Base-by-base conservation (phyloP, 2,113 vertebrate genomes). In the Odocoileus virginianus region DNA sequence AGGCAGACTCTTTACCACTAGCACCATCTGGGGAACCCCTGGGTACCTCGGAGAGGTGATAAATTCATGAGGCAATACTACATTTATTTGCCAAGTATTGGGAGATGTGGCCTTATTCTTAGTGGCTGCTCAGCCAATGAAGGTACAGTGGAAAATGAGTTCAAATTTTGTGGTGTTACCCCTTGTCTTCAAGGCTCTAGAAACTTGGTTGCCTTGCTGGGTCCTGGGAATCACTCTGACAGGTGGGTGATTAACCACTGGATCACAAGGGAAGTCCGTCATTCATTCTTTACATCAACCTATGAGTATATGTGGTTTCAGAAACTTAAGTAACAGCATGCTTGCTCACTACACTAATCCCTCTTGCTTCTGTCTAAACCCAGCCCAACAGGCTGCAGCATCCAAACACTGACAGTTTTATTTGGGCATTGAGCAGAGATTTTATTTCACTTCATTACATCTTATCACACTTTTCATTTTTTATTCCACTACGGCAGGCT, bases 391-490 rank as follows among this genome's bases (percentile, higher is more conserved):
- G 40, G 40, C 83, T 64, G 17, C 8, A n/a, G 45, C 13, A 79
- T 25, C 45, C 57, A 84, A 91, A 87, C 9, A 19, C 57, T 85
- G 87, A 78, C 19, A 55, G 47, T 92, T 91, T 93, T 89, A 76
- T 92, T 60, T 90, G 87, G 57, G 16, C 58, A 52, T 30, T 47
- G 71, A 95, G 64, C 74, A 96, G 64, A 33, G 81, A 81, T 97
- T 98, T 96, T 92, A 90, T 91, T 97, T 95, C 21, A 92, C 61
- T 83, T 93, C 50, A 93, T 96, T 96, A 87, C 7, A 74, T 95
- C 74, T 93, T 94, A 92, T 93, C 67, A 94, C 16, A 96, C 33
- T 97, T 94, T 91, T 93, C 92, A 96, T 97, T 96, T 96, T 96
- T 96, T 89, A 95, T 94, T 81, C 33, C 61, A 64, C 36, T 67